These are phyloP conservation scores for Amiota communis DNA, from an alignment of 2,888 invertebrate genomes.

Conservation along the genomic window DNA sequence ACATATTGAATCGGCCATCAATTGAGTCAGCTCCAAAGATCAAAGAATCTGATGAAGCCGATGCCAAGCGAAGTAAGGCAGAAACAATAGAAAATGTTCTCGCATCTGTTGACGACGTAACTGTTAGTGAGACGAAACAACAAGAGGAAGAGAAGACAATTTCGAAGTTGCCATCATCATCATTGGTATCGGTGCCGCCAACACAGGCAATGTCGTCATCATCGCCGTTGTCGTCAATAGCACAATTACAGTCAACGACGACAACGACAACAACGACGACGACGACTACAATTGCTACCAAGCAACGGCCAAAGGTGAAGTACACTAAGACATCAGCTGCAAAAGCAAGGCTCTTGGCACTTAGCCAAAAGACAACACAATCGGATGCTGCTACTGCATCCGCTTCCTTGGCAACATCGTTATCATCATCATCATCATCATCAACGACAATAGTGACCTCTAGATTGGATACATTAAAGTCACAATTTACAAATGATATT, in stretches of 20 bases:
- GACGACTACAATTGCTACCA: background rate
- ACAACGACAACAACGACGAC: background rate
- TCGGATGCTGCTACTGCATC: background rate
- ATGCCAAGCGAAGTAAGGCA: background rate
- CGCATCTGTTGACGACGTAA: too few relatives aligned
- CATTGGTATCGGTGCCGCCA: background rate
- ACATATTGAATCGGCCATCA: conserved; percentile 32
- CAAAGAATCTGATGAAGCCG: background rate
- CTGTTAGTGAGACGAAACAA: too few relatives aligned
- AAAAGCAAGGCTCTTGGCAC: conserved; percentile 51
- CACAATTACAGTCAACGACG: background rate
- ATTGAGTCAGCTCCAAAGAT: background rate
- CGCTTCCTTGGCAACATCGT: background rate
- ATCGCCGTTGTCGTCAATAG: too few relatives aligned
- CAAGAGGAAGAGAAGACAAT: too few relatives aligned
- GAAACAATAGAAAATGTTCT: too few relatives aligned
- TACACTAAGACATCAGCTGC: conserved; percentile 55
- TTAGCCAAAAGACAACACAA: conserved; percentile 26
- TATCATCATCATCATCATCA: too few relatives aligned
- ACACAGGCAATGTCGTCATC: background rate
- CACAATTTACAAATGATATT: conserved; percentile 58
- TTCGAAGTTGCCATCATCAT: background rate
- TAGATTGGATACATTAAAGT: conserved; percentile 7
- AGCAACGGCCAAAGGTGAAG: conserved; percentile 18
- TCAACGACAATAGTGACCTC: too few relatives aligned